Evolutionary conservation across 35 echinoderm and acorn worm species (phyloP), one percentile per base, ranked within the genome.

Genomic region (Lytechinus pictus): DNA sequence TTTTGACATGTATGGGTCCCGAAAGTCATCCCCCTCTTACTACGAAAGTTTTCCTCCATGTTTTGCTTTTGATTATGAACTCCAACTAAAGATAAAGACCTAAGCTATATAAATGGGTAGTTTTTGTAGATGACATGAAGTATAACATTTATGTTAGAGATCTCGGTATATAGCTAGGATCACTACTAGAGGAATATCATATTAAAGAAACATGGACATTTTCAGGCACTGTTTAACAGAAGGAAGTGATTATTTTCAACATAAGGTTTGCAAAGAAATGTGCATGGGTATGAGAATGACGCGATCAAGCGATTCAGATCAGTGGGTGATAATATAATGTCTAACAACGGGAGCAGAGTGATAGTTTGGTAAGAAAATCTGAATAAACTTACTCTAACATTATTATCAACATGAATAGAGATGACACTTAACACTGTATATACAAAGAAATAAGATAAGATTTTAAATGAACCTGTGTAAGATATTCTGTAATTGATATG

Each of bases 51-150:
- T 90, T 90, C 52, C 27, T 90, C 10, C 88, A 29, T 90, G 88
- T 90, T 90, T 90, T 90, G 88, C 88, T 90, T 90, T 90, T 90
- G 88, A 90, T 90, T 52, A 52, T 90, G 88, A 52, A 79, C 66
- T 14, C 66, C 16, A 79, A 79, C 66, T n/a, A 79, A 16, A 79
- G 66, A 79, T 79, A 79, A 79, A 79, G 66, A 79, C 12, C 66
- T 16, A 79, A 24, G 66, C 66, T 79, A 79, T 79, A 79, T 79
- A 79, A 79, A 79, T 79, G 66, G 66, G 66, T 79, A 24, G n/a
- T 79, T n/a, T 79, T 44, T 79, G 19, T n/a, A 79, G 66, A 79
- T 79, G 66, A 79, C 66, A 79, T 79, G 66, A 79, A 79, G 66
- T 79, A 79, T 79, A 24, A 79, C 66, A 79, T 79, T 79, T 79